Percentiles rank a stretch among this genome's conserved stretches.
These are phyloP conservation scores for Geopemphigus sp. DNA, from an alignment of 1,140 invertebrate species.

Conservation along the genomic window DNA sequence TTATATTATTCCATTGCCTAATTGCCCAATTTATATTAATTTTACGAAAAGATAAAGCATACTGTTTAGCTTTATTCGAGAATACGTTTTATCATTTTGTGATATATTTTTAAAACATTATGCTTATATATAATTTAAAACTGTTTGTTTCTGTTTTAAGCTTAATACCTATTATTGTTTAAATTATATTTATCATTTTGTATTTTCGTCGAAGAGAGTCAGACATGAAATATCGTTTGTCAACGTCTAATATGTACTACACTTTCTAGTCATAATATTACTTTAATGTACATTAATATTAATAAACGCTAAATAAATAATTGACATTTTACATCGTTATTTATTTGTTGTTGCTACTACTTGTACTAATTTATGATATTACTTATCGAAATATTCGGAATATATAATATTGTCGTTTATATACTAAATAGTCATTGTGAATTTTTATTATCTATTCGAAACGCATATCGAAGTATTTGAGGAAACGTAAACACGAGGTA, in stretches of 20 bases:
- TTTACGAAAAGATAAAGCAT: background rate
- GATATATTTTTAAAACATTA: slow-evolving; percentile 17
- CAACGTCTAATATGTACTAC: background rate
- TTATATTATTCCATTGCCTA: background rate
- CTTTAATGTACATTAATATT: background rate
- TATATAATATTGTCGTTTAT: no score
- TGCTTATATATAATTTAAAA: background rate
- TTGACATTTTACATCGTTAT: background rate
- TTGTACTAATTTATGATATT: background rate
- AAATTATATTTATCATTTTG: slow-evolving; percentile 10
- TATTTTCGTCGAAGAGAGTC: background rate
- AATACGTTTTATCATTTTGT: slow-evolving; percentile 34
- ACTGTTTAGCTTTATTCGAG: slow-evolving; percentile 22
- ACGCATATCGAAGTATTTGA: no score
- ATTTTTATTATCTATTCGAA: no score
- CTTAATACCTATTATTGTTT: slow-evolving; percentile 22
- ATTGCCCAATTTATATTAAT: background rate
- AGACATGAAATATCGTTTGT: slow-evolving; percentile 17
- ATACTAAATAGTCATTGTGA: no score
- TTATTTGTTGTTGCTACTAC: background rate
- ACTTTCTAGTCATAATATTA: slow-evolving; percentile 37
- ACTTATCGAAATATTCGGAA: no score
- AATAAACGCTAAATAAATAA: slow-evolving; percentile 33
- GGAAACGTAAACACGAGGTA: no score
- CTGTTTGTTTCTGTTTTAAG: slow-evolving; percentile 11